Percentiles rank a stretch among this genome's conserved stretches.
Conservation (phyloP, 2,113 vertebrate species). For the Microcebus griseorufus region DNA sequence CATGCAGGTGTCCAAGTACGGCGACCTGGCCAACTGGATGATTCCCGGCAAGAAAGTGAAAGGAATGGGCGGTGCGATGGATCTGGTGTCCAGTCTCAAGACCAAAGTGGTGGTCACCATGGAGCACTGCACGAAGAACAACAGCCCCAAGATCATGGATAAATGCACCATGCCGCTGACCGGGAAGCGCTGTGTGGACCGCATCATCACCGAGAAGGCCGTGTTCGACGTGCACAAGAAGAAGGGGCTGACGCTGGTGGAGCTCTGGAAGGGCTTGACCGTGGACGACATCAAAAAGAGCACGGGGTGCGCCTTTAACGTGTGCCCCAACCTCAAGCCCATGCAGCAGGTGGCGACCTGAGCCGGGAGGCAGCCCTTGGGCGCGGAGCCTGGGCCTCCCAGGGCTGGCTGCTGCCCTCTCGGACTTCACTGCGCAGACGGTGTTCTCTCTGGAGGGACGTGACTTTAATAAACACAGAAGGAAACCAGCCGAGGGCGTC, state of each 20-base stretch:
- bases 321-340: slow-evolving; percentile 50
- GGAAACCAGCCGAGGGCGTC: too few species aligned
- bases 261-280: slow-evolving; percentile 92
- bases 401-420: neutral
- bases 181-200: neutral
- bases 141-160: neutral
- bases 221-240: slow-evolving; percentile 92
- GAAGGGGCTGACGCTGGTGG: slow-evolving; percentile 90
- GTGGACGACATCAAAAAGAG: slow-evolving; percentile 92
- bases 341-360: neutral
- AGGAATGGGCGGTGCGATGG: slow-evolving; percentile 28
- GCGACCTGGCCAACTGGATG: slow-evolving; percentile 59
- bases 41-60: slow-evolving; percentile 32
- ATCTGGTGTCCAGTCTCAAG: slow-evolving; percentile 2
- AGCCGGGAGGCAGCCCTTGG: accelerated
- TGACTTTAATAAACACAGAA: neutral
- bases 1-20: slow-evolving; percentile 42
- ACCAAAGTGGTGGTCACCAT: slow-evolving; percentile 36
- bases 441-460: neutral
- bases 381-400: too few species aligned
- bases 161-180: neutral
- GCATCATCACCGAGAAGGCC: slow-evolving; percentile 82
- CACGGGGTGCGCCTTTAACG: slow-evolving; percentile 89
- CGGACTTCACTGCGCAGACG: neutral
- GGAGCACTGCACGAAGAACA: neutral